A percentile compares a stretch with the other conserved stretches of the same genome.
Conservation (phyloP, 2,113 vertebrate genomes). For the Mesocricetus auratus region DNA sequence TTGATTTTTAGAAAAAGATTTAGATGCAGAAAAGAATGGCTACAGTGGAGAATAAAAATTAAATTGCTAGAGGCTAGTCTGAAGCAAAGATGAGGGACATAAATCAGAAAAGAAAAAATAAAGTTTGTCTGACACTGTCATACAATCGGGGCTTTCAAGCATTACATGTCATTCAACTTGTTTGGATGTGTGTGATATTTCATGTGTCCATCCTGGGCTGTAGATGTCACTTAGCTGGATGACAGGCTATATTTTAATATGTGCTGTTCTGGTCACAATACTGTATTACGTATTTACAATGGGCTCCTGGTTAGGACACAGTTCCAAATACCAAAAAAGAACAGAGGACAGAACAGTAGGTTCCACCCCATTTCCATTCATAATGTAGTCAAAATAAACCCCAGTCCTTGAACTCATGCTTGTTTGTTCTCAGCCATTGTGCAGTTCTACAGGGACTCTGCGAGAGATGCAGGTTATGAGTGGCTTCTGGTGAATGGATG, state of each 20-base stretch:
- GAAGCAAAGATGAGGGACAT: background rate
- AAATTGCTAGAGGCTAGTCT: background rate
- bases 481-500: background rate
- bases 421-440: background rate
- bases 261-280: background rate
- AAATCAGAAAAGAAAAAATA: slow-evolving; percentile 49
- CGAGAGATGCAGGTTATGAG: background rate
- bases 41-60: slow-evolving; percentile 2
- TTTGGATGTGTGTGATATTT: background rate
- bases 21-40: background rate
- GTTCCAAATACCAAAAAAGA: slow-evolving; percentile 57
- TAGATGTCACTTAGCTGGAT: background rate
- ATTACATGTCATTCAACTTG: background rate
- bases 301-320: background rate
- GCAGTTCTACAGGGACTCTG: background rate
- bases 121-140: slow-evolving; percentile 19
- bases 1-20: background rate
- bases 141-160: slow-evolving; percentile 14
- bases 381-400: background rate
- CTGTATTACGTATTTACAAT: slow-evolving; percentile 14
- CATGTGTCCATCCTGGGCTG: background rate
- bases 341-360: background rate
- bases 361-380: slow-evolving; percentile 36
- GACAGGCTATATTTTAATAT: background rate
- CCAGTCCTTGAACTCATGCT: background rate